These are phyloP conservation scores for Eptatretus atami DNA, from an alignment of 2,797 vertebrate species.

Conservation along the genomic window DNA sequence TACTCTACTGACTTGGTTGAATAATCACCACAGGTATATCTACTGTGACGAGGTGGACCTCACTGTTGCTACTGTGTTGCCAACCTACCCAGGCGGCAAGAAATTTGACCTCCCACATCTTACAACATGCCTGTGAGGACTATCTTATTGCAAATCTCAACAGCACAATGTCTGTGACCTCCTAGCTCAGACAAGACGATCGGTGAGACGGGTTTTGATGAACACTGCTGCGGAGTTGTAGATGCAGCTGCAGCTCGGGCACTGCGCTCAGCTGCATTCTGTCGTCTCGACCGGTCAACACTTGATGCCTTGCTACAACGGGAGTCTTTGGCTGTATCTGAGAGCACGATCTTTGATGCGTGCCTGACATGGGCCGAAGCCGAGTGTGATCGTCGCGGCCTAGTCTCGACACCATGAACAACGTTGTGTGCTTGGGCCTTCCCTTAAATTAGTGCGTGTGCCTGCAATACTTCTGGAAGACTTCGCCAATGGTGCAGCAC, in stretches of 20 bases:
- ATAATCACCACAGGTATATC: constrained; percentile 38
- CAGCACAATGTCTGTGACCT: constrained; percentile 79
- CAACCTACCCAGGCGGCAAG: constrained; percentile 76
- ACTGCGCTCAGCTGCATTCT: constrained; percentile 75
- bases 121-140: constrained; percentile 73
- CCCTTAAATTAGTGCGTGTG: constrained; percentile 63
- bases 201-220: constrained; percentile 77
- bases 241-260: constrained; percentile 80
- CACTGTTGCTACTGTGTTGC: constrained; percentile 68
- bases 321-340: constrained; percentile 88
- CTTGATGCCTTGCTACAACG: constrained; percentile 74
- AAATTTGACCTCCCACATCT: constrained; percentile 90
- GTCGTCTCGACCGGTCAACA: constrained; percentile 73
- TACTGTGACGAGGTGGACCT: constrained; percentile 93
- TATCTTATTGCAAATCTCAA: constrained; percentile 85
- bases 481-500: constrained; percentile 76
- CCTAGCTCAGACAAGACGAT: constrained; percentile 82
- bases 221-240: constrained; percentile 95
- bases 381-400: constrained; percentile 61
- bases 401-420: constrained; percentile 48
- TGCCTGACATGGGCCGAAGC: constrained; percentile 72
- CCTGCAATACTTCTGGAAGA: constrained; percentile 82
- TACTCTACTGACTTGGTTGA: too few relatives aligned
- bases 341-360: constrained; percentile 81
- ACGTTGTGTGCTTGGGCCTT: constrained; percentile 61